Evolutionary conservation across 1,140 invertebrate genomes (phyloP), one percentile per base, ranked within the genome.

Genomic region (Drosophila leontia): DNA sequence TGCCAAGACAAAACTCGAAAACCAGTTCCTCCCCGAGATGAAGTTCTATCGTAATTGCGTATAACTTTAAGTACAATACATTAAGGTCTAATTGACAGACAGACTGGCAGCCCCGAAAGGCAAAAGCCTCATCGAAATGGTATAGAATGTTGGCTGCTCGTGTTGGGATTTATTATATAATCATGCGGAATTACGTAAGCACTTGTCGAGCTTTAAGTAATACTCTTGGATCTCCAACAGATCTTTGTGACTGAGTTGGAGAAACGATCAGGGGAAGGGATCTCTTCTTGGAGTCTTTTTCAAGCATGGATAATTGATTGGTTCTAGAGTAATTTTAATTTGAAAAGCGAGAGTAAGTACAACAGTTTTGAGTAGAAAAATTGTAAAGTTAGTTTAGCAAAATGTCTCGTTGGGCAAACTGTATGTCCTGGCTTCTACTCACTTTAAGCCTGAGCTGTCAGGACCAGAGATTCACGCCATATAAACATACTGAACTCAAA

Each of bases 81-180:
- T 86, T 88, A 83, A 88, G 75, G 67, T 86, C 80, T 86, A 86
- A 86, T 86, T 88, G 83, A 88, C 84, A 86, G 83, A 88, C 81
- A 70, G 67, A 88, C 83, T 83, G 83, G 63, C 83, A 82, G 83
- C 59, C 79, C 67, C 67, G 50, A 65, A 59, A 67, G 72, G 53
- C 19, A 32, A 17, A 19, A 19, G 12, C 32, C 34, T 42, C 69
- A 42, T 60, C 69, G 62, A 56, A 64, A 59, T 84, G 65, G 59
- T 41, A 51, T 74, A 74, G 51, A 75, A 75, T 70, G 69, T 39
- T 39, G 13, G 34, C 29, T 58, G 62, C 53, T 59, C 50, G 62
- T 68, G 70, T 75, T 51, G 47, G 37, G 65, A 76, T 81, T 65
- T 81, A 72, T 82, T 75, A 72, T 80, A 72, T 74, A 68, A 62